Evolutionary conservation across 2,888 invertebrate species (phyloP).

Genomic region (Drosophila borborema): DNA sequence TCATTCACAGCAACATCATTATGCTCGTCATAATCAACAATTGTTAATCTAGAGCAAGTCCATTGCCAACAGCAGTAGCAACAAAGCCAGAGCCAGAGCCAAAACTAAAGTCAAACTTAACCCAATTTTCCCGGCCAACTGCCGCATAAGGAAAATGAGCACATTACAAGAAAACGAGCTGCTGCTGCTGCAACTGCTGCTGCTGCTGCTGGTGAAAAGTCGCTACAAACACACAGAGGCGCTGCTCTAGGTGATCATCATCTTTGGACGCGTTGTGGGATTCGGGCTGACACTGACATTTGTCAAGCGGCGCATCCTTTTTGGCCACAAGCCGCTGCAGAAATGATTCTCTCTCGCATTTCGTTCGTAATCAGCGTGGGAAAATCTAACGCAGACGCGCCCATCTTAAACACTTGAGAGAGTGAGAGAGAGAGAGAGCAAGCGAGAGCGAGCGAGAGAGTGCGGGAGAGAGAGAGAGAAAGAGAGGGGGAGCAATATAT

Average conservation of each 20-base stretch:
- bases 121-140: constrained; percentile 66
- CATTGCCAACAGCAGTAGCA: constrained; percentile 47
- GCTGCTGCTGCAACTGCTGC: constrained; percentile 5
- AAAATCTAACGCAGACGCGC: constrained; percentile 39
- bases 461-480: not conserved
- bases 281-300: constrained; percentile 66
- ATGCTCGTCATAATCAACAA: constrained; percentile 34
- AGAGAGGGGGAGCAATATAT: not conserved
- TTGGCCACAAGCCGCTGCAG: constrained; percentile 40
- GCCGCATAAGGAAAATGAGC: constrained; percentile 80
- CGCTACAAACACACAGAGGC: constrained; percentile 4
- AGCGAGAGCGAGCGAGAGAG: not conserved
- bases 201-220: constrained; percentile 45
- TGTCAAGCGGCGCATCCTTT: constrained; percentile 66
- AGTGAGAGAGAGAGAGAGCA: not conserved
- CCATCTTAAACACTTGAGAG: not conserved
- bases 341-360: constrained; percentile 28
- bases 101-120: constrained; percentile 65
- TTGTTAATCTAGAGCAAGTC: constrained; percentile 65
- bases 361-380: constrained; percentile 59
- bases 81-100: not conserved
- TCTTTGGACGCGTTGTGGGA: constrained; percentile 68
- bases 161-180: constrained; percentile 68
- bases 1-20: constrained; percentile 20
- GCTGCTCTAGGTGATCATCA: constrained; percentile 42